phyloP scores from a whole-genome alignment of 1,140 invertebrate genomes.

The Aphelinus atriplicis region DNA sequence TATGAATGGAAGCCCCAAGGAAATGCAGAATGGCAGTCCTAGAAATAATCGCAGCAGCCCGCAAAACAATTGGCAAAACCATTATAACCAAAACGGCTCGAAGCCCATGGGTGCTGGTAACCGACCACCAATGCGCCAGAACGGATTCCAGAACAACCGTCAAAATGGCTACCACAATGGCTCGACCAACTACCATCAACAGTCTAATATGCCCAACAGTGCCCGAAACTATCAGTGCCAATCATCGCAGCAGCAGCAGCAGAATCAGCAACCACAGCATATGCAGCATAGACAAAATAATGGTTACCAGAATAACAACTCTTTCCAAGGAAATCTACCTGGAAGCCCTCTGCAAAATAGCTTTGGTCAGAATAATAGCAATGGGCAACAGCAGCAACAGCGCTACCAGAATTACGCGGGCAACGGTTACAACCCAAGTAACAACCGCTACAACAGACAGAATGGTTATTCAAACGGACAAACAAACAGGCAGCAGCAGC shows the following conservation, averaged over 20 bases:
- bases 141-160: slow-evolving; percentile 56
- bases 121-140: slow-evolving; percentile 52
- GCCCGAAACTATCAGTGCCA: slow-evolving; percentile 41
- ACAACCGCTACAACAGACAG: slow-evolving; percentile 50
- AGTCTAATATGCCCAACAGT: slow-evolving; percentile 34
- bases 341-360: slow-evolving; percentile 40
- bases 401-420: slow-evolving; percentile 49
- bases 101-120: slow-evolving; percentile 39
- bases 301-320: slow-evolving; percentile 47
- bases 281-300: slow-evolving; percentile 42
- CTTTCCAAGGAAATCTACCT: slow-evolving; percentile 40
- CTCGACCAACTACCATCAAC: slow-evolving; percentile 47
- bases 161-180: slow-evolving; percentile 53
- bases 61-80: slow-evolving; percentile 55
- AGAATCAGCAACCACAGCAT: slow-evolving; percentile 33
- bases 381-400: slow-evolving; percentile 34
- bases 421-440: slow-evolving; percentile 53
- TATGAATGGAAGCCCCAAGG: neutral
- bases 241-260: slow-evolving; percentile 32
- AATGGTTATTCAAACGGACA: slow-evolving; percentile 21
- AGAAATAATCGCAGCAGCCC: slow-evolving; percentile 59
- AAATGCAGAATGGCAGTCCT: slow-evolving; percentile 60
- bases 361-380: slow-evolving; percentile 40
- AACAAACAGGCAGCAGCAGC: slow-evolving; percentile 30
- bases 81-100: slow-evolving; percentile 40